Evolutionary conservation across 2,797 vertebrate genomes (phyloP).

Genomic region (Silurus aristotelis): DNA sequence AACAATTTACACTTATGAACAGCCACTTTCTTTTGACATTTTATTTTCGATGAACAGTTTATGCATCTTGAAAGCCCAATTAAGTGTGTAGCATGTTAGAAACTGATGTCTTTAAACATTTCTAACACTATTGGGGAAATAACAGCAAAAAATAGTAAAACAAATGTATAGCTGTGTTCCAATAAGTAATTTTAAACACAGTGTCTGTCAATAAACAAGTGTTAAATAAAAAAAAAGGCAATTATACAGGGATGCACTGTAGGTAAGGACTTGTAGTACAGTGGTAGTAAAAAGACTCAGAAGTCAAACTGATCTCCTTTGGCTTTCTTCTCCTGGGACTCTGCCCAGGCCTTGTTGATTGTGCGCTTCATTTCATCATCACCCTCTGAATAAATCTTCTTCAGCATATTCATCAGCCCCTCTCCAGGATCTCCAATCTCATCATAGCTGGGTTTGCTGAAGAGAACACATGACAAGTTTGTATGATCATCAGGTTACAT

Average conservation of each 20-base stretch:
- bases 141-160: neutral
- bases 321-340: conserved; percentile 93
- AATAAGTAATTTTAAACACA: neutral
- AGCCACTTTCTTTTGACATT: neutral
- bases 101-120: neutral
- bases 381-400: conserved; percentile 95
- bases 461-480: neutral
- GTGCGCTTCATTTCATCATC: conserved; percentile 98
- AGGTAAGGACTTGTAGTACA: neutral
- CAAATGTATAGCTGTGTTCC: neutral
- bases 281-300: conserved; percentile 60
- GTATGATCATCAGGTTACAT: neutral
- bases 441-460: conserved; percentile 73
- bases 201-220: neutral
- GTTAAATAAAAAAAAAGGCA: neutral
- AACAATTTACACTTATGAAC: neutral
- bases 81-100: neutral
- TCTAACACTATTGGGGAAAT: neutral
- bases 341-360: conserved; percentile 97
- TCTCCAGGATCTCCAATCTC: conserved; percentile 87
- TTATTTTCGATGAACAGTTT: neutral
- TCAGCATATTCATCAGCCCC: conserved; percentile 93
- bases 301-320: conserved; percentile 86
- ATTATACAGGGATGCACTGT: conserved; percentile 13
- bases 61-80: neutral